These are phyloP conservation scores for Agelas oroides DNA, from an alignment of 37 sponge, comb jelly and placozoan genomes.

Conservation along the genomic window DNA sequence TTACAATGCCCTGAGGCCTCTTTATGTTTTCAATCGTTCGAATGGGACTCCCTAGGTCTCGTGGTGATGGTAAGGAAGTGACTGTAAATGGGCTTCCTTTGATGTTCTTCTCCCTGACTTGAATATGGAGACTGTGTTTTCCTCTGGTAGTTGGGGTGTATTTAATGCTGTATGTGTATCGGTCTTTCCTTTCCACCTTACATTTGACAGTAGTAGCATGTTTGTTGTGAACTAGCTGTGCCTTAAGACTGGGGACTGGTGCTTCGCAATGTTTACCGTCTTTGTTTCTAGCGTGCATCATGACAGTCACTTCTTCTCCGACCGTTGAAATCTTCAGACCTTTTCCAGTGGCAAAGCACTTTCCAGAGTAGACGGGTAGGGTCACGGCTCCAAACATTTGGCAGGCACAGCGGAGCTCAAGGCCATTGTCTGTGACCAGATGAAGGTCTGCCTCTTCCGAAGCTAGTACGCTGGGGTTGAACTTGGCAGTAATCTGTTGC, in stretches of 20 bases:
- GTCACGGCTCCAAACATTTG: not conserved
- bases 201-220: slow-evolving; percentile 1
- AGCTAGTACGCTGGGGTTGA: not conserved
- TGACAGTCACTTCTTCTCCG: slow-evolving; percentile 2
- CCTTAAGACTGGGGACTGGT: not conserved
- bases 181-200: not conserved
- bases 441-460: slow-evolving; percentile 2
- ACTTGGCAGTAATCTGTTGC: not conserved
- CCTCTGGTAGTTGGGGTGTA: slow-evolving; percentile 9
- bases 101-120: slow-evolving; percentile 20
- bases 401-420: not conserved
- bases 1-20: slow-evolving; percentile 27
- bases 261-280: not conserved
- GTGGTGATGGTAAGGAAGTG: not conserved
- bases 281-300: slow-evolving; percentile 6
- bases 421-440: not conserved
- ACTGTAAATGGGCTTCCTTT: slow-evolving; percentile 29
- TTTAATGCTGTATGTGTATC: not conserved
- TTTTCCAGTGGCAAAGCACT: slow-evolving; percentile 5
- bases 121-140: slow-evolving; percentile 1
- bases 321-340: slow-evolving; percentile 5
- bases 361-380: too few relatives aligned
- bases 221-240: slow-evolving; percentile 6
- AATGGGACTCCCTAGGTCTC: not conserved
- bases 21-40: not conserved